These are phyloP conservation scores for Lithophane semibrunnea DNA, from an alignment of 2,888 invertebrate species.

Conservation along the genomic window DNA sequence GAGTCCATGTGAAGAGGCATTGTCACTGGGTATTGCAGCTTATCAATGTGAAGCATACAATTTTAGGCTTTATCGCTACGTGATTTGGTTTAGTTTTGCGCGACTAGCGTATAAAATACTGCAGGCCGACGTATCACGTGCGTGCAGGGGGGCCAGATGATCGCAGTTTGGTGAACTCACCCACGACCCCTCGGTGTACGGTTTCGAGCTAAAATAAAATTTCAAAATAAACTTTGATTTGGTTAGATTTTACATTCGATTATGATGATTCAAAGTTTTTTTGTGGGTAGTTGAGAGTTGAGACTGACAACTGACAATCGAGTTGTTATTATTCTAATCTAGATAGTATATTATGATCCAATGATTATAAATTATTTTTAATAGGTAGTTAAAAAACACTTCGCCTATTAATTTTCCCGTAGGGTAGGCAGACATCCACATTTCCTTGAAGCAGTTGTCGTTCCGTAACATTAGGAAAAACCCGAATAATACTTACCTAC, in stretches of 20 bases:
- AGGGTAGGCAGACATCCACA: not conserved
- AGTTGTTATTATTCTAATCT: not conserved
- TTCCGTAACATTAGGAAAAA: not conserved
- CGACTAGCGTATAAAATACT: slow-evolving; percentile 67
- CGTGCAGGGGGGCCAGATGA: slow-evolving; percentile 83
- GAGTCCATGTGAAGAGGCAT: slow-evolving; percentile 77
- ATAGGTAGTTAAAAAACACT: not conserved
- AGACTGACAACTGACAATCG: not conserved
- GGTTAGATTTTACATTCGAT: slow-evolving; percentile 11
- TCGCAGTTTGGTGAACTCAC: slow-evolving; percentile 84
- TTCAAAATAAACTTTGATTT: slow-evolving; percentile 47
- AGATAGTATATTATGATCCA: too few relatives aligned
- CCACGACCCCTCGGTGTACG: slow-evolving; percentile 77
- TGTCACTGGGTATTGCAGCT: slow-evolving; percentile 77
- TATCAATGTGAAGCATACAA: slow-evolving; percentile 65
- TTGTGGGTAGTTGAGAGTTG: slow-evolving; percentile 15
- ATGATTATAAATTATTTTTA: not conserved
- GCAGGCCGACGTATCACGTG: slow-evolving; percentile 84
- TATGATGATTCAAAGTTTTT: not conserved
- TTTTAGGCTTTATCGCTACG: slow-evolving; percentile 65
- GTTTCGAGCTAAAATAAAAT: slow-evolving; percentile 69
- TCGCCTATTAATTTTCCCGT: not conserved
- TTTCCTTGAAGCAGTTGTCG: not conserved
- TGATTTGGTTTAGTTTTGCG: slow-evolving; percentile 50
- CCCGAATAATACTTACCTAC: not conserved